Evolutionary conservation across 2,888 invertebrate species (phyloP), one percentile per base, ranked within the genome.

Genomic region (Diplolepis rosae): DNA sequence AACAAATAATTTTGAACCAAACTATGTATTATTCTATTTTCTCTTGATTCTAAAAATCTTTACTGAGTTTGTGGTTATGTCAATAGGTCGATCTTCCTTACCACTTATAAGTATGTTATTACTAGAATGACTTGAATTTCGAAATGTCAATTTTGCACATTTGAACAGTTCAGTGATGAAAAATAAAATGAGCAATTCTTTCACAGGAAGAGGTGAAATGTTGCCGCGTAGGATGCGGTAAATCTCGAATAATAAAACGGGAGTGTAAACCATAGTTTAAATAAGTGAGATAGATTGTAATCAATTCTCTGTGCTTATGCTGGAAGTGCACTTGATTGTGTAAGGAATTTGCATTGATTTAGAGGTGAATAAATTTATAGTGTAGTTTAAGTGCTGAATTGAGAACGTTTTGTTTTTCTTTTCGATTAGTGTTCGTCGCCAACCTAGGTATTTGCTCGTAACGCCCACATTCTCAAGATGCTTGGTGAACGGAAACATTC

Each of bases 391-490:
- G 24, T 39, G 39, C 35, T 61, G 18, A 35, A 39, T 61, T 61
- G 61, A 61, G 35, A 61, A 35, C 24, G 22, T 35, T 56, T 56
- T 56, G 32, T 73, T 70, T 67, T 61, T 61, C 70, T 52, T 68
- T 70, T 66, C 66, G 75, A 78, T 78, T 76, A 79, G 77, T 78
- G 75, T 70, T 74, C 69, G 72, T 70, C 72, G 66, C 69, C 68
- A 61, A n/a, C n/a, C 35, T 39, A 24, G 24, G 35, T 61, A 4
- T 61, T 35, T 61, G 35, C 35, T 35, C 22, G 18, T 9, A 9
- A 75, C 75, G 71, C 75, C 75, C 69, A 75, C 75, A 75, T 73
- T 75, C 75, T 30, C 66, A 32, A 56, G 75, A 75, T 75, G 67
- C 51, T 67, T 67, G 30, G 7, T 18, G 7, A 6, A 42, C 50